phyloP scores from a whole-genome alignment of 2,797 vertebrate genomes.

The Cossypha polioptera region DNA sequence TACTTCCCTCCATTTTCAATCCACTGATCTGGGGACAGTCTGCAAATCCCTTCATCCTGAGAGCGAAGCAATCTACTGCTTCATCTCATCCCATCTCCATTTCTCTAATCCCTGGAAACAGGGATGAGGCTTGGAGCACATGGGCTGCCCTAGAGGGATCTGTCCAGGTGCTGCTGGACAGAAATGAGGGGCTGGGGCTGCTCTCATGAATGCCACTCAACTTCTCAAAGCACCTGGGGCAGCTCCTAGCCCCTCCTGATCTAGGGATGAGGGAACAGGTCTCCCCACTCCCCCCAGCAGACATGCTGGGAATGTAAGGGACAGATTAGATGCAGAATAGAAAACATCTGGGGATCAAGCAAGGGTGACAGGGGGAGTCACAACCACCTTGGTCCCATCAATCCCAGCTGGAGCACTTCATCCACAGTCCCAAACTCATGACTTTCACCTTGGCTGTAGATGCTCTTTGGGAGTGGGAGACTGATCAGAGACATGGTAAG shows the following conservation, averaged over 20 bases:
- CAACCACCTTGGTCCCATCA: neutral
- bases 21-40: slow-evolving; percentile 30
- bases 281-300: neutral
- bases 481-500: neutral
- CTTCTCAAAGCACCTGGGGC: neutral
- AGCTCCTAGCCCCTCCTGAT: neutral
- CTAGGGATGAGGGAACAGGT: neutral
- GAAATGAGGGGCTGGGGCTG: neutral
- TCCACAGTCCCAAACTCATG: neutral
- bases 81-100: slow-evolving; percentile 32
- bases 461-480: neutral
- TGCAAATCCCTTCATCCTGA: slow-evolving; percentile 42
- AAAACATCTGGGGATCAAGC: accelerated
- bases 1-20: slow-evolving; percentile 48
- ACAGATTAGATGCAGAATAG: neutral
- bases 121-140: neutral
- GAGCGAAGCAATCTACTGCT: slow-evolving; percentile 28
- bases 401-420: neutral
- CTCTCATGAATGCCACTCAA: neutral
- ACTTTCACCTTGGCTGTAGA: neutral
- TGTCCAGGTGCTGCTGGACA: accelerated
- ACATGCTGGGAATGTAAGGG: neutral
- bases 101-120: slow-evolving; percentile 34
- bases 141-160: neutral
- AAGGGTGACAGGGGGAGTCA: accelerated